Evolutionary conservation across 2,797 vertebrate species (phyloP).

Genomic region (Aldrovandia affinis): DNA sequence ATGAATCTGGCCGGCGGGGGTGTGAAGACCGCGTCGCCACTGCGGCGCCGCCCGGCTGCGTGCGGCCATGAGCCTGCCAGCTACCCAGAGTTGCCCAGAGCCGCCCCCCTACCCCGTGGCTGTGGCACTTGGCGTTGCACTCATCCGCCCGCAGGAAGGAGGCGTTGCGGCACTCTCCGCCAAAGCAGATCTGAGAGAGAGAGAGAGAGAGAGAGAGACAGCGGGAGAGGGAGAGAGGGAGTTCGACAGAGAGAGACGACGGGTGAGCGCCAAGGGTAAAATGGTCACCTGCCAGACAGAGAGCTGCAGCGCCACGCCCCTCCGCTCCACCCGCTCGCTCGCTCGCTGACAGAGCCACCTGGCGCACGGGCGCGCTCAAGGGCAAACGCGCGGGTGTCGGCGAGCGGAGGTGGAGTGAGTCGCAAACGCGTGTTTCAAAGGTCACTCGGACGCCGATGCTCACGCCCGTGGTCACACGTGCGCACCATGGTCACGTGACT

Average conservation of each 20-base stretch:
- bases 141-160: conserved; percentile 86
- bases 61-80: not conserved
- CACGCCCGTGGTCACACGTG: too few relatives aligned
- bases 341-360: not conserved
- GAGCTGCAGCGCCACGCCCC: not conserved
- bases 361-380: not conserved
- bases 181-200: conserved; percentile 87
- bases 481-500: too few relatives aligned
- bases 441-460: not conserved
- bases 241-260: not conserved
- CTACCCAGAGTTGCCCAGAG: not conserved
- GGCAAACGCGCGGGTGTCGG: not conserved
- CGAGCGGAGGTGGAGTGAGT: not conserved
- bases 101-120: conserved; percentile 80
- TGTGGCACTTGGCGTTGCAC: conserved; percentile 88
- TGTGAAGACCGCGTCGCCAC: not conserved
- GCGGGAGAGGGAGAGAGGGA: not conserved
- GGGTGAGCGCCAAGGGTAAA: too few relatives aligned
- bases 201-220: conserved; percentile 23
- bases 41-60: not conserved
- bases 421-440: not conserved
- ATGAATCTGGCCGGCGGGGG: not conserved
- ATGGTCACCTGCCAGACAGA: not conserved
- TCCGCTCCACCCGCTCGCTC: not conserved
- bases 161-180: conserved; percentile 88